Evolutionary conservation across 2,113 vertebrate species (phyloP), one percentile per base, ranked within the genome.

Genomic region (Plecotus auritus): DNA sequence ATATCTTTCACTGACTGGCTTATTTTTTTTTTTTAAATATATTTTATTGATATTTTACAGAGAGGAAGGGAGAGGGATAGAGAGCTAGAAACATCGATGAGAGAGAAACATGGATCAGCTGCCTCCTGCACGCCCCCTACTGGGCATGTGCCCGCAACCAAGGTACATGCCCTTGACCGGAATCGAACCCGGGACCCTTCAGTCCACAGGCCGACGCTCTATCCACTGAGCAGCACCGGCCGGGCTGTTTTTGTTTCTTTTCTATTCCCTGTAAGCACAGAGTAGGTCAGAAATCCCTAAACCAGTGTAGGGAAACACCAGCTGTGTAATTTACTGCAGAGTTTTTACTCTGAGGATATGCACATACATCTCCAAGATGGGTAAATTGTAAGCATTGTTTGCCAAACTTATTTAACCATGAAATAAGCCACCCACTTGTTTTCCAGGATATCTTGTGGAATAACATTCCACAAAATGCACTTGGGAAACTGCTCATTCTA

Each of bases 251-350:
- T 40, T 67, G 32, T 74, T 47, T 74, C 7, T 45, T 45, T 30
- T 45, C 42, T 14, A 5, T 72, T 89, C 30, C 20, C 1, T 40
- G 0, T 86, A 84, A 91, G 30, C 35, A 82, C 30, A 88, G 74
- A 94, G 73, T 61, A 81, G 49, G 42, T 93, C 14, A 84, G 85
- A 87, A 87, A 40, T 90, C 69, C 49, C 23, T 93, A 70, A 70
- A 78, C 70, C 16, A 89, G 73, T 73, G 16, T 9, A 20, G 64
- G 54, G 61, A 85, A 32, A 82, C 3, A n/a, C 45, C 56, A 45
- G 23, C 51, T 78, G n/a, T 74, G 18, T 40, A 47, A 73, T 35
- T 86, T n/a, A 86, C 69, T 73, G 22, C 14, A 47, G 42, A 74
- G 61, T 85, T 35, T 85, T 45, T 59, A 64, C 56, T 87, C 49